Evolutionary conservation across 2,888 invertebrate genomes (phyloP).

Genomic region (Apoda limacodes): DNA sequence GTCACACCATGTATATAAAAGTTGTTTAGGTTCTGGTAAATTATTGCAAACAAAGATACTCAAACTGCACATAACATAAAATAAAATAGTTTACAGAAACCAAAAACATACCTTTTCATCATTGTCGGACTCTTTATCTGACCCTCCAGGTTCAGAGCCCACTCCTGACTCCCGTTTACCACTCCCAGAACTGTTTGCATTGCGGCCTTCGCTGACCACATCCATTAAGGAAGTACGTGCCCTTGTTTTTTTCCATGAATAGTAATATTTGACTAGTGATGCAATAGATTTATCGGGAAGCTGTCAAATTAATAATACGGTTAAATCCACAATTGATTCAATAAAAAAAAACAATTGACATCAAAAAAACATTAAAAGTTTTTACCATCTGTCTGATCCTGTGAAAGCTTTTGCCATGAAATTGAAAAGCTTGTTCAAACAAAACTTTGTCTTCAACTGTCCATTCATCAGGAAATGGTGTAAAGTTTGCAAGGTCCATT

Average conservation of each 20-base stretch:
- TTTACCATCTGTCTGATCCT: constrained; percentile 96
- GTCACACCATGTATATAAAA: no score
- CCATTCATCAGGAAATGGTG: constrained; percentile 98
- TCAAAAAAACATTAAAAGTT: constrained; percentile 8
- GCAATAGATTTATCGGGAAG: constrained; percentile 97
- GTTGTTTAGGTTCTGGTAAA: no score
- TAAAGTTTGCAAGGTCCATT: constrained; percentile 94
- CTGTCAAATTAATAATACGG: constrained; percentile 53
- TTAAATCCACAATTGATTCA: background rate
- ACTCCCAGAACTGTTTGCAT: constrained; percentile 74
- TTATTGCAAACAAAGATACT: constrained; percentile 27
- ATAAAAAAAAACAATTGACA: constrained; percentile 9
- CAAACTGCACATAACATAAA: constrained; percentile 20
- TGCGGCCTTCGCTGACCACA: constrained; percentile 79
- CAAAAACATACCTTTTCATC: constrained; percentile 89
- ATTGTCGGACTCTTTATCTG: constrained; percentile 88
- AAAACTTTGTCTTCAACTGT: constrained; percentile 97
- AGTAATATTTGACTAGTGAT: constrained; percentile 96
- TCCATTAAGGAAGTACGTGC: constrained; percentile 95
- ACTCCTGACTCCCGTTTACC: constrained; percentile 80
- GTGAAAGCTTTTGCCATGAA: constrained; percentile 98
- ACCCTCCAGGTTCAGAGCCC: constrained; percentile 82
- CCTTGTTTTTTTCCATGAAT: constrained; percentile 97
- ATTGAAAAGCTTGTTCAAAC: constrained; percentile 98
- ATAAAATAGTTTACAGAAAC: constrained; percentile 14